Conservation (phyloP, 1,140 invertebrate genomes). For the Penaeus chinensis region DNA sequence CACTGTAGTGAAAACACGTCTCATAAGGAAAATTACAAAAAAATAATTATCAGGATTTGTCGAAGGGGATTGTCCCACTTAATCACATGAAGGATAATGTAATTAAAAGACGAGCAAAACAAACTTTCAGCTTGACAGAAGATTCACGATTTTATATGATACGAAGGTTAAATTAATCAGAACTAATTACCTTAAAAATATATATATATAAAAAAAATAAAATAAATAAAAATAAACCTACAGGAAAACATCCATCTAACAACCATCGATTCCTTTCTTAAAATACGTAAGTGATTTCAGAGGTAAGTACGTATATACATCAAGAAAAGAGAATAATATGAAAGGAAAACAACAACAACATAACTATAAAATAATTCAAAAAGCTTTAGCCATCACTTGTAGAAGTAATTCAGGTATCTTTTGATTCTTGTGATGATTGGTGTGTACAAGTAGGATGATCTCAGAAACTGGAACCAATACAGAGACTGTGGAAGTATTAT, state of each 20-base stretch:
- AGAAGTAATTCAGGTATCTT: constrained; percentile 16
- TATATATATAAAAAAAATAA: neutral
- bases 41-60: too few species aligned
- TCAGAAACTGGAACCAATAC: neutral
- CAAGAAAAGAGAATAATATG: neutral
- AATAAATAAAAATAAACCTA: neutral
- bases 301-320: neutral
- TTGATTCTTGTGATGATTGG: constrained; percentile 3
- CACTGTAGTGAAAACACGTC: too few species aligned
- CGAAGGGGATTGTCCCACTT: too few species aligned
- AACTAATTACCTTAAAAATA: neutral
- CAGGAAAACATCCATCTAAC: constrained; percentile 10
- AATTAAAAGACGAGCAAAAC: too few species aligned
- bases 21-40: too few species aligned
- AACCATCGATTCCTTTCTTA: constrained; percentile 10
- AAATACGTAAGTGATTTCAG: neutral
- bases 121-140: neutral
- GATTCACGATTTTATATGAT: neutral
- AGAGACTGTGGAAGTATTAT: constrained; percentile 19
- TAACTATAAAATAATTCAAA: neutral
- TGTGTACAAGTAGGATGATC: too few species aligned
- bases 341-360: neutral
- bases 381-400: neutral
- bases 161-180: neutral
- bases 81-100: too few species aligned